Evolutionary conservation across 2,797 vertebrate genomes (phyloP), one percentile per base, ranked within the genome.

Genomic region (Margarornis squamiger): DNA sequence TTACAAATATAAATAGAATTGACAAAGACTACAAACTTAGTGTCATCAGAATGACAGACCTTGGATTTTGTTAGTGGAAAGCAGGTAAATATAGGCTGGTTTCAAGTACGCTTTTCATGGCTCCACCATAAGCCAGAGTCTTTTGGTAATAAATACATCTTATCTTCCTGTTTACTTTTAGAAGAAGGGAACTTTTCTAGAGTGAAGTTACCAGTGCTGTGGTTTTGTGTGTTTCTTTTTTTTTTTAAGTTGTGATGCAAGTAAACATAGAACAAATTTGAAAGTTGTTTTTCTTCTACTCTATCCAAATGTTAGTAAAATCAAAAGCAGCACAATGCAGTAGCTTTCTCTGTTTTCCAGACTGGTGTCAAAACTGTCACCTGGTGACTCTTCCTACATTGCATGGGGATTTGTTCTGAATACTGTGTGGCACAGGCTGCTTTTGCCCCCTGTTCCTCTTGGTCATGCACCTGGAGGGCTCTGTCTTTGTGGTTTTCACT

Each of bases 61-160:
- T 63, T 74, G 36, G 38, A 18, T 82, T 86, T 80, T 74, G 2
- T 73, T 84, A 23, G 30, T 34, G 45, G 36, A 39, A 36, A 80
- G 10, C 4, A 4, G 4, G 51, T 18, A 49, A 49, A 19, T 11
- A 9, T 13, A 7, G 30, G 4, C 52, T 82, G 14, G 1, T 57
- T 92, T 89, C 39, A 77, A 66, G 26, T 9, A 20, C 0, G 0
- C 3, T 71, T 74, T 52, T 58, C 1, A 0, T 70, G 24, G 11
- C 32, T 88, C 51, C 46, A 0, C 38, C 15, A 3, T 54, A 45
- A 80, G 4, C 20, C 74, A 15, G 22, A 26, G 8, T 61, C 27
- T 61, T 71, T 49, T 61, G 46, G 20, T 63, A 29, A 73, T 49
- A 58, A 58, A 54, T 57, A 22, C 12, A 21, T 90, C 27, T 23